Evolutionary conservation across 1,140 invertebrate genomes (phyloP).

Genomic region (Hormaphis cornu): DNA sequence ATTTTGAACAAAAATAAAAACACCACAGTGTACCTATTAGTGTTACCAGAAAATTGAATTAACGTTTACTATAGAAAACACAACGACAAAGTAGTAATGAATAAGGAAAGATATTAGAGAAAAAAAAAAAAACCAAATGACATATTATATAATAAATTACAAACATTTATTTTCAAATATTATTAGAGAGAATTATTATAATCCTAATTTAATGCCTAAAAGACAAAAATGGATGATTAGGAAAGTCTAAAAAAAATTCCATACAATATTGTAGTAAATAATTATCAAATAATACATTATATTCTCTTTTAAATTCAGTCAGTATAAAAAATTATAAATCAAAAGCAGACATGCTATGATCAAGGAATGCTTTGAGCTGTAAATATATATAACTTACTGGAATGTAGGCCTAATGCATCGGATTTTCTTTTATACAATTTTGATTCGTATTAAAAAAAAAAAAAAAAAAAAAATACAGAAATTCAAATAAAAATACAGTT

Average conservation of each 20-base stretch:
- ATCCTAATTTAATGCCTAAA: slow-evolving; percentile 27
- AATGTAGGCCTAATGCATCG: slow-evolving; percentile 29
- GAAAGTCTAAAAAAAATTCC: slow-evolving; percentile 31
- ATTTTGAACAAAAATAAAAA: neutral
- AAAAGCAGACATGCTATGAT: slow-evolving; percentile 28
- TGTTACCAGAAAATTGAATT: no score
- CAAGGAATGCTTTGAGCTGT: slow-evolving; percentile 31
- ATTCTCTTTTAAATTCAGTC: slow-evolving; percentile 29
- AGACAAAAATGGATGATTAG: slow-evolving; percentile 23
- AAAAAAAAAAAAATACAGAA: slow-evolving; percentile 12
- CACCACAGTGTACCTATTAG: no score
- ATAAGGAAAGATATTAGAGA: neutral
- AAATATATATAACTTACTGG: slow-evolving; percentile 29
- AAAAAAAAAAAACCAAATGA: slow-evolving; percentile 5
- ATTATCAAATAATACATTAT: slow-evolving; percentile 32
- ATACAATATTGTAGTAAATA: slow-evolving; percentile 22
- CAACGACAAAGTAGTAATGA: neutral
- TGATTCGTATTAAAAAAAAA: slow-evolving; percentile 29
- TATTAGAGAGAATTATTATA: slow-evolving; percentile 31
- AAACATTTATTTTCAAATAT: slow-evolving; percentile 30
- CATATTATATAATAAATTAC: slow-evolving; percentile 30
- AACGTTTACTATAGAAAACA: no score
- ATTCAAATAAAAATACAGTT: slow-evolving; percentile 29
- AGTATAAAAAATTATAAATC: slow-evolving; percentile 33
- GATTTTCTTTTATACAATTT: slow-evolving; percentile 27